These are phyloP conservation scores for Streptopelia turtur DNA, from an alignment of 2,797 vertebrate genomes.

Conservation along the genomic window DNA sequence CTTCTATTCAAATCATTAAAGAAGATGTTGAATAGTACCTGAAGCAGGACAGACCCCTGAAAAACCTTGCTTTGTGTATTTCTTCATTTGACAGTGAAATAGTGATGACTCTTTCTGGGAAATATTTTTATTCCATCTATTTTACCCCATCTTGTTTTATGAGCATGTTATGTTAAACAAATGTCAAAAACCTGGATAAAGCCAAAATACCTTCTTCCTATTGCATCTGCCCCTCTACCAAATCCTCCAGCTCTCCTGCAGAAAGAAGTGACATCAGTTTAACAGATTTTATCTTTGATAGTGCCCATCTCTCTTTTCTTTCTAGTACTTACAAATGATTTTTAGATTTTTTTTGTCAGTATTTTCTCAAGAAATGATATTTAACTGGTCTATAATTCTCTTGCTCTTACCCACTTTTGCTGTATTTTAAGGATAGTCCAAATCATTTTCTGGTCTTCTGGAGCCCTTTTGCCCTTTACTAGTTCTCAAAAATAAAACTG, in stretches of 20 bases:
- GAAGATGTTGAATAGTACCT: background rate
- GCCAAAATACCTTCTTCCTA: background rate
- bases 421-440: background rate
- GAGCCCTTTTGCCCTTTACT: background rate
- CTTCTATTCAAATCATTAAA: background rate
- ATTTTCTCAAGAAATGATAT: background rate
- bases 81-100: background rate
- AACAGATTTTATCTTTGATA: background rate
- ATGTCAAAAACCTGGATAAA: background rate
- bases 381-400: background rate
- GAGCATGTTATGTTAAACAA: background rate
- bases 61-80: background rate
- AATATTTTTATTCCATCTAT: background rate
- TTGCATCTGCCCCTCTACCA: background rate
- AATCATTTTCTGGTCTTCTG: background rate
- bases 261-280: background rate
- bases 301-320: background rate
- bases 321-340: background rate
- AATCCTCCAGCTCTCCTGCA: background rate
- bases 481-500: background rate
- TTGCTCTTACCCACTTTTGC: background rate
- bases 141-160: background rate
- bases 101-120: background rate
- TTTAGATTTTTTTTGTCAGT: background rate
- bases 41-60: background rate